Evolutionary conservation across 35 echinoderm and acorn worm species (phyloP), one percentile per base, ranked within the genome.

Genomic region (Heliocidaris tuberculata): DNA sequence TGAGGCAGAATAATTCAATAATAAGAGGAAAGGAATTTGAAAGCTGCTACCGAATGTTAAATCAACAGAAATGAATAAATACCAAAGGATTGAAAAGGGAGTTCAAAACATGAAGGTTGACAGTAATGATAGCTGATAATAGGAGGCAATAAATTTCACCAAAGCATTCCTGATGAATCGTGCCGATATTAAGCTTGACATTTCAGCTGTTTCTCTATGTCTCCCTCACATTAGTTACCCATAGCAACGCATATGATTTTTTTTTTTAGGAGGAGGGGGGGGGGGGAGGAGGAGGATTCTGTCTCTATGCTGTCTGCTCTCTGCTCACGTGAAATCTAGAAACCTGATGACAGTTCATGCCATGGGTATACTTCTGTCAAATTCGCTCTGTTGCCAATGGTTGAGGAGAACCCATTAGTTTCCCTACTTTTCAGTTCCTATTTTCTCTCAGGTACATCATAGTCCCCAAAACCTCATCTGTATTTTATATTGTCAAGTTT

Each of bases 141-240:
- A 78, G 65, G 19, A 78, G 65, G 21, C 65, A 78, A 78, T 78
- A 78, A 78, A 78, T 78, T 21, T n/a, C 65, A 78, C 65, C 65
- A 19, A n/a, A 78, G 65, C 65, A 78, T 78, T 47, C 19, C 6
- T 89, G 87, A 89, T 89, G 87, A 24, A 89, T 89, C 47, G 87
- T 48, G 31, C 47, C 8, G 87, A 32, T 89, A 35, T n/a, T 89
- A 48, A 48, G 87, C 32, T 48, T 89, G 87, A 48, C 87, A 89
- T 89, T 89, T 47, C 87, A 89, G 87, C 87, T 89, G 87, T 89
- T 2, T 89, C 47, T 48, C 12, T n/a, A 48, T 47, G 31, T 8
- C 31, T 89, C 87, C 87, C 87, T 89, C 87, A 42, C 87, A 89
- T 89, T 89, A n/a, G 87, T 89, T 89, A 89, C 87, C 70, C 31